phyloP scores from a whole-genome alignment of 2,797 vertebrate genomes.

The Austrolebias charrua region DNA sequence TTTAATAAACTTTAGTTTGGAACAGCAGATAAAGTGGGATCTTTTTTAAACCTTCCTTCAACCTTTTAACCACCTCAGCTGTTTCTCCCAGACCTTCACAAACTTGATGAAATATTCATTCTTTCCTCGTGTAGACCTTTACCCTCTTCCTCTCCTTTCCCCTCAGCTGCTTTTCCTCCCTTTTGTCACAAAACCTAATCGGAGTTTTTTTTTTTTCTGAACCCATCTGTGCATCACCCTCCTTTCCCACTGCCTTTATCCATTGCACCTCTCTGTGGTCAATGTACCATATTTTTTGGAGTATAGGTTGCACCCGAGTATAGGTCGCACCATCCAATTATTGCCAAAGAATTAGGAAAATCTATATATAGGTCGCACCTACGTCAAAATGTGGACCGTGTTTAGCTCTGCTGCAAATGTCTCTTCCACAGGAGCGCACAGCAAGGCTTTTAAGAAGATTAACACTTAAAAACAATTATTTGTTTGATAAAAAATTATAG shows the following conservation, averaged over 20 bases:
- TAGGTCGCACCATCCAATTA: too few relatives aligned
- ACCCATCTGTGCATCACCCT: slow-evolving; percentile 39
- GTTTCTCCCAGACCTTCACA: slow-evolving; percentile 27
- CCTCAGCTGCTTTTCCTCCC: slow-evolving; percentile 22
- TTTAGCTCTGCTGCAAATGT: too few relatives aligned
- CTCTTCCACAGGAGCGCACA: too few relatives aligned
- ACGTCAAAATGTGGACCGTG: too few relatives aligned
- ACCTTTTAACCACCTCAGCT: not conserved
- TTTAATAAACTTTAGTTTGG: not conserved
- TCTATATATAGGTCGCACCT: too few relatives aligned
- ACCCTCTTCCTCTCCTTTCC: slow-evolving; percentile 31
- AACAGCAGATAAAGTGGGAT: slow-evolving; percentile 24
- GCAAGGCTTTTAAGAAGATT: too few relatives aligned
- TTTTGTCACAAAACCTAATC: slow-evolving; percentile 53
- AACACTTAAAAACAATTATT: too few relatives aligned
- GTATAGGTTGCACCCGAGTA: too few relatives aligned
- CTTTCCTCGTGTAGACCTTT: slow-evolving; percentile 34
- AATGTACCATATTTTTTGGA: too few relatives aligned
- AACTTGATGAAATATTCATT: slow-evolving; percentile 64
- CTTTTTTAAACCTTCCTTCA: not conserved
- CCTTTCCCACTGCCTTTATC: slow-evolving; percentile 15
- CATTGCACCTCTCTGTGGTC: not conserved
- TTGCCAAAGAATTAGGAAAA: too few relatives aligned
- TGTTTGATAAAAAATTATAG: too few relatives aligned
- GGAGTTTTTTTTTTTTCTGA: slow-evolving; percentile 30